A percentile compares a stretch with the other conserved stretches of the same genome.
Conservation (phyloP, 1,140 invertebrate species). For the Drosophila bocki region DNA sequence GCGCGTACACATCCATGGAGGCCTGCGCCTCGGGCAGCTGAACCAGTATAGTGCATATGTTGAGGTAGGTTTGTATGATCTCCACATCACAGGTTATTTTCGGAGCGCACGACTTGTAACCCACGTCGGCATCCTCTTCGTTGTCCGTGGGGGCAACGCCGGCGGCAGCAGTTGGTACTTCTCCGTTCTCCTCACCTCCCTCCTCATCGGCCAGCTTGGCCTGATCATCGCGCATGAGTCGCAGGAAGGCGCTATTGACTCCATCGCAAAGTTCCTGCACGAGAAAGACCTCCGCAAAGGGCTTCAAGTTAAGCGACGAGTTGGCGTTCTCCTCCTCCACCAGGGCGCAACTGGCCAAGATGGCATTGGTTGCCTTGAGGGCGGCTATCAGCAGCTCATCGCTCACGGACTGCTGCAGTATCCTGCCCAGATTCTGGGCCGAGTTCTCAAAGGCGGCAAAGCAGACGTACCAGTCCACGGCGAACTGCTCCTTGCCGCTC, state of each 20-base stretch:
- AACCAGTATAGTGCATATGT: conserved; percentile 81
- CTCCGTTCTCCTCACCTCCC: conserved; percentile 18
- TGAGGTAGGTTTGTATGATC: conserved; percentile 79
- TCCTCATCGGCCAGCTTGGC: conserved; percentile 57
- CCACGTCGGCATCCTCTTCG: conserved; percentile 48
- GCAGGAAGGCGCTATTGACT: conserved; percentile 76
- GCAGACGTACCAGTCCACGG: conserved; percentile 75
- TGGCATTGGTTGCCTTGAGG: conserved; percentile 87
- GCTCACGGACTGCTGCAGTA: conserved; percentile 89
- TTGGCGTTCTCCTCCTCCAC: conserved; percentile 70
- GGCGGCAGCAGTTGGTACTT: conserved; percentile 2
- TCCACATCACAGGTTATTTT: conserved; percentile 72
- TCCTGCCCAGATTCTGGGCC: conserved; percentile 87
- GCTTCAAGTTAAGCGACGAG: conserved; percentile 55
- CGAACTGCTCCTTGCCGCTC: conserved; percentile 68
- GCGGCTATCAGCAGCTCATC: conserved; percentile 87
- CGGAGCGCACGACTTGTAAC: conserved; percentile 42
- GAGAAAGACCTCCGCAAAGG: conserved; percentile 76
- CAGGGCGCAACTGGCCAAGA: conserved; percentile 85
- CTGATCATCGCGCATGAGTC: conserved; percentile 70
- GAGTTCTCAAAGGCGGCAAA: conserved; percentile 84
- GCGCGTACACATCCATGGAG: conserved; percentile 56
- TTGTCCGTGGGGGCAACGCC: conserved; percentile 20
- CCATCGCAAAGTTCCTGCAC: conserved; percentile 67
- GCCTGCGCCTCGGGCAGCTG: conserved; percentile 71